A percentile compares a stretch with the other conserved stretches of the same genome.
Conservation (phyloP, 2,888 invertebrate species). For the Eulithis prunata region DNA sequence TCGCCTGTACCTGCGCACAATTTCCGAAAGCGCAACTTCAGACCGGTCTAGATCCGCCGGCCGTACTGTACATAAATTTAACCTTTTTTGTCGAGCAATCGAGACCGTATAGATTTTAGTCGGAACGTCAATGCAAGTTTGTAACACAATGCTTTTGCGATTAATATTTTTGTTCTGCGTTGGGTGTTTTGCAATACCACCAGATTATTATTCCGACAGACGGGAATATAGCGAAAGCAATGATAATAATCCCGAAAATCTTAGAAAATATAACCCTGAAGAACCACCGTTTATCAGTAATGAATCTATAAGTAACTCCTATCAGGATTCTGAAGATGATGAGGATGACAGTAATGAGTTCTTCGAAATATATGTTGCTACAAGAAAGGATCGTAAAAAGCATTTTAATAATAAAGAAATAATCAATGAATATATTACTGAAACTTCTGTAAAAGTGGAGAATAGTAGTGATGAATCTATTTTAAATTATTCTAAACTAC, state of each 20-base stretch:
- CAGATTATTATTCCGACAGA: slow-evolving; percentile 37
- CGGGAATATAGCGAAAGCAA: slow-evolving; percentile 39
- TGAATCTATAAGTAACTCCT: slow-evolving; percentile 4
- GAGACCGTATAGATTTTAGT: slow-evolving; percentile 12
- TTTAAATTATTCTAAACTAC: slow-evolving; percentile 1
- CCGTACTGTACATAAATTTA: no score
- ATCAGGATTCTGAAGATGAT: slow-evolving; percentile 15
- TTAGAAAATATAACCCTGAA: slow-evolving; percentile 2
- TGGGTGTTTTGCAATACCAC: slow-evolving; percentile 14
- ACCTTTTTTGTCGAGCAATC: background rate
- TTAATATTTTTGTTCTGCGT: slow-evolving; percentile 6
- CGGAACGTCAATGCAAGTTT: background rate
- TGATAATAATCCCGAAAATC: slow-evolving; percentile 27
- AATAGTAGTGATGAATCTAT: slow-evolving; percentile 6
- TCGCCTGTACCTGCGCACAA: no score
- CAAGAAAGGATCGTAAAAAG: slow-evolving; percentile 9
- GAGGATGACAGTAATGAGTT: slow-evolving; percentile 19
- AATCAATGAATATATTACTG: slow-evolving; percentile 12
- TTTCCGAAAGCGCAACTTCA: no score
- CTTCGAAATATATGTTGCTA: slow-evolving; percentile 19
- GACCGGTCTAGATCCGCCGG: no score
- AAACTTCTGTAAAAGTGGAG: slow-evolving; percentile 4
- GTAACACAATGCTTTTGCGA: slow-evolving; percentile 7
- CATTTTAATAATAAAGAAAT: background rate
- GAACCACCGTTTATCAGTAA: background rate